Evolutionary conservation across 2,113 vertebrate species (phyloP).

Genomic region (Lophius piscatorius): DNA sequence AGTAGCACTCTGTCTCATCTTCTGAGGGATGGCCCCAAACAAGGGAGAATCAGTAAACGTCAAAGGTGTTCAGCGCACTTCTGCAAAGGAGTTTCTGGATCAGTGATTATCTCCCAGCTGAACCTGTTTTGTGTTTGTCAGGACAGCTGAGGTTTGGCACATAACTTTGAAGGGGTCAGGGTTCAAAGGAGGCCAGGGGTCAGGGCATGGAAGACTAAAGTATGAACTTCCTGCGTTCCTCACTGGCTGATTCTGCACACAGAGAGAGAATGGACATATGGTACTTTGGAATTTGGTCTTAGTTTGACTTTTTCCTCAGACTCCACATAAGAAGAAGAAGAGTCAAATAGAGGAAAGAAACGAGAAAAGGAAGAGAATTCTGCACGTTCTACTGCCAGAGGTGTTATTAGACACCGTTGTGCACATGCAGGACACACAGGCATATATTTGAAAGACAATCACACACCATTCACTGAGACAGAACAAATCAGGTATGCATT

Average conservation of each 20-base stretch:
- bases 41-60: constrained; percentile 34
- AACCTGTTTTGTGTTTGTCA: constrained; percentile 72
- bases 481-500: too few species aligned
- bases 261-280: constrained; percentile 45
- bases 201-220: constrained; percentile 53
- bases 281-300: constrained; percentile 54
- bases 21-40: constrained; percentile 24
- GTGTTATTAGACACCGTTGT: constrained; percentile 22
- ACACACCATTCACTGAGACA: constrained; percentile 20
- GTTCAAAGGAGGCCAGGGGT: constrained; percentile 63
- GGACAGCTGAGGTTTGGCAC: constrained; percentile 61
- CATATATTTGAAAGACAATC: constrained; percentile 23
- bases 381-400: constrained; percentile 18
- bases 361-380: constrained; percentile 11
- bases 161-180: constrained; percentile 44
- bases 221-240: constrained; percentile 69
- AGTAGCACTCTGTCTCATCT: constrained; percentile 23
- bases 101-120: constrained; percentile 50
- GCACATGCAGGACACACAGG: background rate
- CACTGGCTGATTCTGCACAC: constrained; percentile 39
- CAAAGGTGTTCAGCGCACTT: constrained; percentile 31
- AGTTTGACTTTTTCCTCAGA: constrained; percentile 8
- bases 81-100: constrained; percentile 48
- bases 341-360: constrained; percentile 58
- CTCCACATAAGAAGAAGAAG: constrained; percentile 1